Conservation (phyloP, 2,888 invertebrate genomes). For the Papilio protenor region DNA sequence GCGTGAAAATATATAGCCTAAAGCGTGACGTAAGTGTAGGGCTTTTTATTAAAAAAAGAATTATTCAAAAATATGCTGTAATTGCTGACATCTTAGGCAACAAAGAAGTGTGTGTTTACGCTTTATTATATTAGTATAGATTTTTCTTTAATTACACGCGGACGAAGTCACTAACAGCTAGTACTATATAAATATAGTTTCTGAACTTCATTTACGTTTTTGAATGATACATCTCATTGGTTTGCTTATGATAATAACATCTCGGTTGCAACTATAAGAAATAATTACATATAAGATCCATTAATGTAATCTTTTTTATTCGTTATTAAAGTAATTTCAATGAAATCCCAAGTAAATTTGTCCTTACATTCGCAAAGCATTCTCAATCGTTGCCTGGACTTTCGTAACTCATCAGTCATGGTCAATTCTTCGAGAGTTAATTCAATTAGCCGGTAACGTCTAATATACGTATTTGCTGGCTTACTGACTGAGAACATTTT, state of each 20-base stretch:
- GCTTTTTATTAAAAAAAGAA: too few species aligned
- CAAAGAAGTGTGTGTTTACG: too few species aligned
- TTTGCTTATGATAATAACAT: not conserved
- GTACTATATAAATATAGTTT: too few species aligned
- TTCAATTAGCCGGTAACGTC: not conserved
- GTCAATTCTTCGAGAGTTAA: conserved; percentile 15
- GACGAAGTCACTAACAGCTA: too few species aligned
- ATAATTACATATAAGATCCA: not conserved
- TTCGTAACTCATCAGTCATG: conserved; percentile 10
- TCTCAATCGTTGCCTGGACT: not conserved
- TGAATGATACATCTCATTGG: too few species aligned
- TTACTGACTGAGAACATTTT: not conserved
- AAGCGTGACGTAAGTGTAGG: too few species aligned
- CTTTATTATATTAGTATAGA: too few species aligned
- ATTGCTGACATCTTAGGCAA: too few species aligned
- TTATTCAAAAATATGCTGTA: too few species aligned
- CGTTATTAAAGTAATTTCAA: not conserved
- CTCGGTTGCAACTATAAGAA: not conserved
- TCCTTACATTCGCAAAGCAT: conserved; percentile 8
- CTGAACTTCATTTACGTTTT: too few species aligned
- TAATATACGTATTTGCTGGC: not conserved
- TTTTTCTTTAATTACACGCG: too few species aligned
- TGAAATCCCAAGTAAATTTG: not conserved
- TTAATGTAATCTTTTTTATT: not conserved
- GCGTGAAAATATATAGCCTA: too few species aligned